Evolutionary conservation across 2,888 invertebrate genomes (phyloP).

Genomic region (Carcina quercana): DNA sequence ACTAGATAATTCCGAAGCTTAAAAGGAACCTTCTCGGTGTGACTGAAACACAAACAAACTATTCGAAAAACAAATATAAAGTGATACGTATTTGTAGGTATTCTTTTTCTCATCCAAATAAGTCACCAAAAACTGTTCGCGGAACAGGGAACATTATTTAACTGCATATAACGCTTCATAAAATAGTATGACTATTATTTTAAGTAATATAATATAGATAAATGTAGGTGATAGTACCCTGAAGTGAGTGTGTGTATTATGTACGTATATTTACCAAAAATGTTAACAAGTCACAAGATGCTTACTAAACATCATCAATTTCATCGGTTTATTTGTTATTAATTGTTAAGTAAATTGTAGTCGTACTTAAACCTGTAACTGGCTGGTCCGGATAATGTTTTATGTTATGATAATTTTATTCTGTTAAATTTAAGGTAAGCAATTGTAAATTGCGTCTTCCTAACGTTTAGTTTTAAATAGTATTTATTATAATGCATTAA

Average conservation of each 20-base stretch:
- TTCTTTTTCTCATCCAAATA: too few species aligned
- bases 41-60: too few species aligned
- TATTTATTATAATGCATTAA: not conserved
- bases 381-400: slow-evolving; percentile 40
- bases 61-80: too few species aligned
- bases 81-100: too few species aligned
- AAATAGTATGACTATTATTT: slow-evolving; percentile 27
- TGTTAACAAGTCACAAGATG: slow-evolving; percentile 24
- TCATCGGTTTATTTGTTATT: slow-evolving; percentile 17
- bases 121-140: too few species aligned
- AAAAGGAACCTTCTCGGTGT: too few species aligned
- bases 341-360: slow-evolving; percentile 17
- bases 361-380: slow-evolving; percentile 22
- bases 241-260: slow-evolving; percentile 29
- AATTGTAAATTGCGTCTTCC: slow-evolving; percentile 33
- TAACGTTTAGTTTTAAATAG: slow-evolving; percentile 14
- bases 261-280: slow-evolving; percentile 22
- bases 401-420: not conserved
- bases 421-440: slow-evolving; percentile 11
- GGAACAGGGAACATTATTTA: slow-evolving; percentile 5
- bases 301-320: slow-evolving; percentile 20
- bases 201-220: slow-evolving; percentile 21
- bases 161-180: slow-evolving; percentile 25
- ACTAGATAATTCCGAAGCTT: too few species aligned
- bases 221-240: slow-evolving; percentile 33